Evolutionary conservation across 2,113 vertebrate genomes (phyloP).

Genomic region (Myotis yumanensis): DNA sequence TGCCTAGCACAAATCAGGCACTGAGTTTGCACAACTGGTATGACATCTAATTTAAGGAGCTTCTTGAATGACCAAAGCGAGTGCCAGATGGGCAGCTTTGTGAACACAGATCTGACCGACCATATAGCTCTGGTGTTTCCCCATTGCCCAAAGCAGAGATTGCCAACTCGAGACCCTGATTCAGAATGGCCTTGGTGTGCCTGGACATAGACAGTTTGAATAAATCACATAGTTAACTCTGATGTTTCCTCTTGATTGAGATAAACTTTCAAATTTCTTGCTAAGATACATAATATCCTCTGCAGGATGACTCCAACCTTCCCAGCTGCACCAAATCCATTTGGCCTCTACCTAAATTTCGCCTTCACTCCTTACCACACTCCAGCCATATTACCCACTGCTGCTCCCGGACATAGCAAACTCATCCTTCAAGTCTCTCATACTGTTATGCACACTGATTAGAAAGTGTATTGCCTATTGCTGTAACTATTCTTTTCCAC

Average conservation of each 20-base stretch:
- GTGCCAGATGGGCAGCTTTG: neutral
- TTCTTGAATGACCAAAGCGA: neutral
- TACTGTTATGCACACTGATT: neutral
- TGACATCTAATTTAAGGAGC: neutral
- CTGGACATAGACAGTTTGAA: neutral
- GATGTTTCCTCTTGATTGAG: neutral
- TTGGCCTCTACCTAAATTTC: neutral
- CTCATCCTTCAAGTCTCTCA: neutral
- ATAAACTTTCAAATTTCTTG: neutral
- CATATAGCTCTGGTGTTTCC: neutral
- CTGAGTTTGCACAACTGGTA: neutral
- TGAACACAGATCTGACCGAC: constrained; percentile 9
- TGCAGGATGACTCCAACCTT: neutral
- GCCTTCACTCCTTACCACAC: neutral
- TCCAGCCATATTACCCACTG: neutral
- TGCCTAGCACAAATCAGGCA: neutral
- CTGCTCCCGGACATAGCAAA: neutral
- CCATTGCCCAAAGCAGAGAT: neutral
- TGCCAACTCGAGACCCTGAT: neutral
- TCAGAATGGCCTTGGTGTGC: neutral
- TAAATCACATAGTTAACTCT: neutral
- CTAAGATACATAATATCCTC: neutral
- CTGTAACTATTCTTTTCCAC: neutral
- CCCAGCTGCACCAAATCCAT: neutral
- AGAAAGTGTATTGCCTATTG: neutral